These are phyloP conservation scores for Muraenolepis orangiensis DNA, from an alignment of 2,797 vertebrate genomes.

Conservation along the genomic window DNA sequence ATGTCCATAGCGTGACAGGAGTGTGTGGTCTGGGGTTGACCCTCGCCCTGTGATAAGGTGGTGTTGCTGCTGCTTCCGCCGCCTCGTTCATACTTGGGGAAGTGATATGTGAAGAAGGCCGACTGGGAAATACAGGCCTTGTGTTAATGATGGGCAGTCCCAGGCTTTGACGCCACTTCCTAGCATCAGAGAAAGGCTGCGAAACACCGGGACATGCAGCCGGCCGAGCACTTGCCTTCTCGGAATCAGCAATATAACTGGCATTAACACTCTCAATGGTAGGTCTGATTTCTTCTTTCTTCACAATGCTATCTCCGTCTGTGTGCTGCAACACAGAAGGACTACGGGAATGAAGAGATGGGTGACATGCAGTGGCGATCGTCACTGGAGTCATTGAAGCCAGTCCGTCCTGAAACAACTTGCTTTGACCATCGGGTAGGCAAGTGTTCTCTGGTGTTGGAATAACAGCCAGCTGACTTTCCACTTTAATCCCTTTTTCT, in stretches of 20 bases:
- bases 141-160: constrained; percentile 53
- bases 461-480: constrained; percentile 65
- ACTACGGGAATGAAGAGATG: constrained; percentile 31
- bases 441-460: constrained; percentile 34
- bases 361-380: constrained; percentile 18
- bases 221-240: constrained; percentile 31
- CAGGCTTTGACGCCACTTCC: constrained; percentile 66
- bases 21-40: constrained; percentile 51
- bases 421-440: constrained; percentile 20
- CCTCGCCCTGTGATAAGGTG: constrained; percentile 30
- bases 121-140: constrained; percentile 40
- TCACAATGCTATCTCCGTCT: constrained; percentile 50
- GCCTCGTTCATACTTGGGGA: constrained; percentile 48
- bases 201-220: constrained; percentile 17
- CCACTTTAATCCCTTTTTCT: constrained; percentile 51
- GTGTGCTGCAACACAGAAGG: constrained; percentile 53
- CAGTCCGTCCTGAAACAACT: constrained; percentile 13
- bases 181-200: constrained; percentile 51
- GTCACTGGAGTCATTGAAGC: neutral
- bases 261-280: constrained; percentile 8
- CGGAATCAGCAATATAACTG: constrained; percentile 12
- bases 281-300: constrained; percentile 35
- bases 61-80: constrained; percentile 15
- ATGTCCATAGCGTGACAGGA: constrained; percentile 50
- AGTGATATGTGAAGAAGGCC: constrained; percentile 61